Conservation (phyloP, 2,888 invertebrate species). For the Syritta pipiens region DNA sequence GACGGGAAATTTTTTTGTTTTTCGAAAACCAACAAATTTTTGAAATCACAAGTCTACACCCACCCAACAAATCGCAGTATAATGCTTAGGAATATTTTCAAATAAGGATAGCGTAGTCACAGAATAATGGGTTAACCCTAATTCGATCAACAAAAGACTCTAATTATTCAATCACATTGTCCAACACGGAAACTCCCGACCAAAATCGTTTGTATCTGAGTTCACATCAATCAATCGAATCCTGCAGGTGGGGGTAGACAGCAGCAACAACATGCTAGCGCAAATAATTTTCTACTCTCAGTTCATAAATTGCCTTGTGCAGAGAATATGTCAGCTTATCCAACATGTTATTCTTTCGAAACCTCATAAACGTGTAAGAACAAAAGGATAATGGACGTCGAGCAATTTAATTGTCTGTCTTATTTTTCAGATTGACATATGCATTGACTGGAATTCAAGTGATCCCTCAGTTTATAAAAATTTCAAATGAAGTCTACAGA, state of each 20-base stretch:
- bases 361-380: constrained; percentile 10
- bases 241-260: background rate
- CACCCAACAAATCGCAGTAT: no score
- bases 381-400: background rate
- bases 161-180: constrained; percentile 36
- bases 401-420: background rate
- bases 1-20: no score
- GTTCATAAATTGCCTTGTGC: background rate
- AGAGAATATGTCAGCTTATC: background rate
- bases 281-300: constrained; percentile 10
- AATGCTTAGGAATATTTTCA: background rate
- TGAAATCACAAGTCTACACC: no score
- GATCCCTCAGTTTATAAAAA: constrained; percentile 73
- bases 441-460: constrained; percentile 34
- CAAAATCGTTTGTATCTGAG: background rate
- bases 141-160: constrained; percentile 20
- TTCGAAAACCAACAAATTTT: no score
- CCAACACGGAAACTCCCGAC: background rate
- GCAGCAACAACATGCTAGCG: background rate
- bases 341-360: constrained; percentile 18
- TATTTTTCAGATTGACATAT: constrained; percentile 26
- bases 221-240: constrained; percentile 7
- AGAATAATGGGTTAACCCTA: constrained; percentile 6
- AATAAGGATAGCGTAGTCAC: no score
- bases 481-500: constrained; percentile 72